These are phyloP conservation scores for Nysson spinosus DNA, from an alignment of 2,888 invertebrate genomes.

Conservation along the genomic window DNA sequence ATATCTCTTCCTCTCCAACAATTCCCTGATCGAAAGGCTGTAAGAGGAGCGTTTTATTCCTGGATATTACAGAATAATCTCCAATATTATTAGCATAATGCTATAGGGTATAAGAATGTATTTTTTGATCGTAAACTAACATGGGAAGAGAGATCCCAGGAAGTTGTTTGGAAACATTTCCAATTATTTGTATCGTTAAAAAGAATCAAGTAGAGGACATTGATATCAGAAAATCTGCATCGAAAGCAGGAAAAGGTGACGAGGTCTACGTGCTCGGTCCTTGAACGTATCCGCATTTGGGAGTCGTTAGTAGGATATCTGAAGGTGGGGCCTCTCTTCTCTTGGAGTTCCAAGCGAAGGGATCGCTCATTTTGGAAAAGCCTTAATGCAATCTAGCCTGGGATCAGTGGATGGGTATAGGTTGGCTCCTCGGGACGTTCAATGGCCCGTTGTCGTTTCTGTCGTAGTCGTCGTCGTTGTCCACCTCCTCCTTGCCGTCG, in stretches of 20 bases:
- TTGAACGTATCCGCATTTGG: slow-evolving; percentile 60
- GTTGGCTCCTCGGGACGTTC: slow-evolving; percentile 49
- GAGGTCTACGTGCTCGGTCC: slow-evolving; percentile 47
- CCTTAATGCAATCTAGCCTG: slow-evolving; percentile 72
- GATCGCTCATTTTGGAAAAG: slow-evolving; percentile 73
- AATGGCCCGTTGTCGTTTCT: slow-evolving; percentile 49
- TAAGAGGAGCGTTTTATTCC: too few relatives aligned
- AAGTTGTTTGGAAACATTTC: slow-evolving; percentile 9
- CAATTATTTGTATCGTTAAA: slow-evolving; percentile 46
- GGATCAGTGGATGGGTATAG: slow-evolving; percentile 63
- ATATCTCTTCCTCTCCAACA: slow-evolving; percentile 10
- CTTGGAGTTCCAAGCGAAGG: slow-evolving; percentile 24
- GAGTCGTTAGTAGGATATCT: slow-evolving; percentile 61
- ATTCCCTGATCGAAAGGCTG: slow-evolving; percentile 19
- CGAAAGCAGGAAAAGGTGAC: slow-evolving; percentile 54
- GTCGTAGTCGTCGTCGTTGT: slow-evolving; percentile 19
- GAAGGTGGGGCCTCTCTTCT: slow-evolving; percentile 16
- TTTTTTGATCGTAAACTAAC: too few relatives aligned
- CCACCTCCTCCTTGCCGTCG: slow-evolving; percentile 3
- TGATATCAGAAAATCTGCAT: slow-evolving; percentile 45
- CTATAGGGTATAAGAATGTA: too few relatives aligned
- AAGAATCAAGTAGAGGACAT: slow-evolving; percentile 25
- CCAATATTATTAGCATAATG: too few relatives aligned
- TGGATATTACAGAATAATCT: too few relatives aligned
- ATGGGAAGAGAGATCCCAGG: too few relatives aligned